Evolutionary conservation across 2,797 vertebrate species (phyloP), one percentile per base, ranked within the genome.

Genomic region (Coranthus polyacanthus): DNA sequence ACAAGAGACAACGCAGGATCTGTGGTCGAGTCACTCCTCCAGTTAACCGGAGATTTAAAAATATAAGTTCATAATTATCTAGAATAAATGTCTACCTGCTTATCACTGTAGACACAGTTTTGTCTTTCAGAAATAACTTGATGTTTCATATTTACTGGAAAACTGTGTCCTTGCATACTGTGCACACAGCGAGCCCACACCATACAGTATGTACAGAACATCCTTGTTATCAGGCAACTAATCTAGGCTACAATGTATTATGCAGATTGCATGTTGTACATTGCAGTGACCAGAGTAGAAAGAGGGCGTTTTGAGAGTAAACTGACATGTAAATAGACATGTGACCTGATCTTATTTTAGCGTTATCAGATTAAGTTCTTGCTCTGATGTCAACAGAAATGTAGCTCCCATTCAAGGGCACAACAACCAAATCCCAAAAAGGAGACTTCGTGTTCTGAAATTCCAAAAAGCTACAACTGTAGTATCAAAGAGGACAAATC

Each of bases 221-320:
- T 42, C 8, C 22, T 38, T 57, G 29, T 38, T 15, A 13, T 45
- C 42, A 54, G 18, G 8, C n/a, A 15, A 51, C 18, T 60, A 2
- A 32, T 32, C 29, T 32, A 9, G 16, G 44, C 45, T 37, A 1
- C 38, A 18, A 46, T 21, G 15, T 32, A 51, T 51, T 10, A 12
- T 13, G 13, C 13, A 51, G 36, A 38, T 51, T 5, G 16, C 64
- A 55, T 15, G 22, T 32, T 13, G 41, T 26, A 61, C 39, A 62
- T 47, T 49, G 55, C 10, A 51, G 42, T 44, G 56, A 15, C n/a
- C n/a, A n/a, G n/a, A n/a, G n/a, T n/a, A n/a, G n/a, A n/a, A n/a
- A n/a, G n/a, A n/a, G n/a, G n/a, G n/a, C n/a, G n/a, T n/a, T n/a
- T n/a, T n/a, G n/a, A n/a, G n/a, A n/a, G n/a, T n/a, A n/a, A n/a